Conservation (phyloP, 2,888 invertebrate species). For the Stenurella melanura region DNA sequence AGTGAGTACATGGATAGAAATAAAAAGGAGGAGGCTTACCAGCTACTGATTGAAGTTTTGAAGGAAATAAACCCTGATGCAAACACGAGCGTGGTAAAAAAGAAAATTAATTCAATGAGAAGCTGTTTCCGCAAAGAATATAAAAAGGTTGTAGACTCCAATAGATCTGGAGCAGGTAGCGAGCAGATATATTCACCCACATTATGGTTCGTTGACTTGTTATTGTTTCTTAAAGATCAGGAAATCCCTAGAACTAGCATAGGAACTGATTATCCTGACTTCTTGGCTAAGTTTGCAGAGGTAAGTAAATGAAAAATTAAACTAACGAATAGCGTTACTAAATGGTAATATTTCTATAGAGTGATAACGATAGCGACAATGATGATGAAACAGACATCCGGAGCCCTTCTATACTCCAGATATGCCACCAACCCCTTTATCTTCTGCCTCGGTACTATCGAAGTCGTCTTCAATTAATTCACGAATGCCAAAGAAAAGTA, state of each 20-base stretch:
- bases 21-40: constrained; percentile 50
- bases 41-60: constrained; percentile 46
- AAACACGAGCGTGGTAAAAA: constrained; percentile 47
- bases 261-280: neutral
- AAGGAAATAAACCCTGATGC: constrained; percentile 49
- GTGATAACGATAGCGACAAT: neutral
- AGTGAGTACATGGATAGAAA: constrained; percentile 57
- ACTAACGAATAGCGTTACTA: neutral
- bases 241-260: constrained; percentile 14
- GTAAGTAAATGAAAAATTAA: neutral
- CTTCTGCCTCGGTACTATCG: too few relatives aligned
- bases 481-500: too few relatives aligned
- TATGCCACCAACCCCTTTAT: constrained; percentile 1
- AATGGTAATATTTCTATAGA: neutral
- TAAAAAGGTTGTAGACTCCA: constrained; percentile 44
- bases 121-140: constrained; percentile 55
- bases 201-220: neutral
- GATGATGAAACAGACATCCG: neutral
- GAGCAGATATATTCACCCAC: neutral
- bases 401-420: too few relatives aligned
- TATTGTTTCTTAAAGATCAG: constrained; percentile 20
- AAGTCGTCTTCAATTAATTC: too few relatives aligned
- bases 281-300: neutral
- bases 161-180: constrained; percentile 23
- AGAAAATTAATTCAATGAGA: constrained; percentile 57